These are phyloP conservation scores for Trypoxylon attenuatum DNA, from an alignment of 2,888 invertebrate species.

Conservation along the genomic window DNA sequence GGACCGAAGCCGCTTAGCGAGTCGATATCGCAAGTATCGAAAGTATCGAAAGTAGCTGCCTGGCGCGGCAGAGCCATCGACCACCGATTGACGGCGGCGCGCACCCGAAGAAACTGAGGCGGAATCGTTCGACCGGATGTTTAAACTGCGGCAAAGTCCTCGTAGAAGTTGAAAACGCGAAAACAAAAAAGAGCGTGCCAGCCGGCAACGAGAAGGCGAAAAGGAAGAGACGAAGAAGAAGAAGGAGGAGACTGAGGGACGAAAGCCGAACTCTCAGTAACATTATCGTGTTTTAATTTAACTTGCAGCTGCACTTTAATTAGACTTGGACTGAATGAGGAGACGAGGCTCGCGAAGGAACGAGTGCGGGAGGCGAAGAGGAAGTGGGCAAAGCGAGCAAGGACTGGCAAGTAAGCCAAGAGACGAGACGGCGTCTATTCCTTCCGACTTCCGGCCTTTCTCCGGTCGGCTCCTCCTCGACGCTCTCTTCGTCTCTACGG, in stretches of 20 bases:
- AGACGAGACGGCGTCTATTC: conserved; percentile 34
- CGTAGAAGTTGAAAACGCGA: conserved; percentile 41
- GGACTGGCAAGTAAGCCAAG: background rate
- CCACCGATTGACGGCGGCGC: too few species aligned
- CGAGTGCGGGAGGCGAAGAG: conserved; percentile 24
- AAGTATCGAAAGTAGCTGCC: too few species aligned
- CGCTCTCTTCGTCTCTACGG: conserved; percentile 17
- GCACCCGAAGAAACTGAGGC: conserved; percentile 24
- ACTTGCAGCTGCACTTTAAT: conserved; percentile 73
- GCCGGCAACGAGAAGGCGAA: conserved; percentile 7
- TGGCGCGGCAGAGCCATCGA: too few species aligned
- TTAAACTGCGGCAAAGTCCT: conserved; percentile 46
- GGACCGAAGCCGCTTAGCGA: conserved; percentile 35
- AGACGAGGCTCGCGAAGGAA: conserved; percentile 58
- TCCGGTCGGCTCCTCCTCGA: background rate
- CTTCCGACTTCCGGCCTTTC: conserved; percentile 21
- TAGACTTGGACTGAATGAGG: conserved; percentile 69
- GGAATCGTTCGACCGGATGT: conserved; percentile 31
- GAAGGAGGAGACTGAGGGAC: too few species aligned
- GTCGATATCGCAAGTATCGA: conserved; percentile 33
- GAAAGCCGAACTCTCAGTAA: conserved; percentile 57
- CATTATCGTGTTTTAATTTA: conserved; percentile 74
- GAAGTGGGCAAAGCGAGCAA: conserved; percentile 47
- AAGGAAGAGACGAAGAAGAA: conserved; percentile 17
- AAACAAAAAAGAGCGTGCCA: background rate